Evolutionary conservation across 2,113 vertebrate species (phyloP).

Genomic region (Oncorhynchus keta): DNA sequence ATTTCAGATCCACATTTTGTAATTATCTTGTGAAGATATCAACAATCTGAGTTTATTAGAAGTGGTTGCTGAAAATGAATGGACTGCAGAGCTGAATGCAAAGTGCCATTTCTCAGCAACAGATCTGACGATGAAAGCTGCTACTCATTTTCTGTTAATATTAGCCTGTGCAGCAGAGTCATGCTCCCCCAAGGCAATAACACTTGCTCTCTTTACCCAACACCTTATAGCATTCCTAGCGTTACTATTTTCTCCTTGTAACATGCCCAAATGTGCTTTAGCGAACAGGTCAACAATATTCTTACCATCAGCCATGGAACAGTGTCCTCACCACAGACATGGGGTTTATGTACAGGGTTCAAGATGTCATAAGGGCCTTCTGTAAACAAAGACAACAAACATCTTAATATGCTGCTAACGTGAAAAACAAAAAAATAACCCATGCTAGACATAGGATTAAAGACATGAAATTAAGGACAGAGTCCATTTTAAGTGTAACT

Average conservation of each 20-base stretch:
- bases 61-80: constrained; percentile 46
- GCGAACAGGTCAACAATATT: constrained; percentile 58
- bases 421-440: too few relatives aligned
- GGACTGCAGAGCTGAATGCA: constrained; percentile 49
- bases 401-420: not conserved
- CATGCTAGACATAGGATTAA: not conserved
- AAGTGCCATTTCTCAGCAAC: constrained; percentile 43
- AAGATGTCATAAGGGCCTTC: constrained; percentile 27
- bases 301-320: constrained; percentile 57
- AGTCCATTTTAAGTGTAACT: too few relatives aligned
- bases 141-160: constrained; percentile 52
- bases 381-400: constrained; percentile 30
- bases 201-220: constrained; percentile 43
- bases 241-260: constrained; percentile 60
- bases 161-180: constrained; percentile 40
- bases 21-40: constrained; percentile 61
- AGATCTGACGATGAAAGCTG: constrained; percentile 44
- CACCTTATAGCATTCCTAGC: constrained; percentile 62
- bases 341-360: constrained; percentile 18
- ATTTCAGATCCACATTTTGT: constrained; percentile 53
- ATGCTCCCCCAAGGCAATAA: constrained; percentile 57
- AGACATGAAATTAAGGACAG: not conserved
- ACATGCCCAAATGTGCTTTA: constrained; percentile 58
- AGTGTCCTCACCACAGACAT: constrained; percentile 24
- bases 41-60: constrained; percentile 53